phyloP scores from a whole-genome alignment of 2,797 vertebrate species.

The Carapus acus region DNA sequence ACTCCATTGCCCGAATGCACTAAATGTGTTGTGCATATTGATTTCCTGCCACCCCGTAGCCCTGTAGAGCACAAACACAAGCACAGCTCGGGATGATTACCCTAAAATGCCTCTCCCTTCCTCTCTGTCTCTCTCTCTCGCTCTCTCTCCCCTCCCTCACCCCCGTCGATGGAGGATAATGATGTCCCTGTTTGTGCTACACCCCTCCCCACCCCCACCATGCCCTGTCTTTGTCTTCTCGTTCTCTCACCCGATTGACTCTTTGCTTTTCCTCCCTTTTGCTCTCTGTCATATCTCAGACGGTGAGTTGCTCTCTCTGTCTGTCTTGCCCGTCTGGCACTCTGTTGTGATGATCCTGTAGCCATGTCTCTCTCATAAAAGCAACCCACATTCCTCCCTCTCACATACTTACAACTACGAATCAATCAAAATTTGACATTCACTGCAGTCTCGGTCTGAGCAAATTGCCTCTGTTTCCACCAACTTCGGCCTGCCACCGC shows the following conservation, averaged over 20 bases:
- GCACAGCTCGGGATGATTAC: constrained; percentile 62
- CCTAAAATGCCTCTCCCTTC: constrained; percentile 63
- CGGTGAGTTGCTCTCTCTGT: constrained; percentile 67
- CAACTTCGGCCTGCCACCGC: constrained; percentile 8
- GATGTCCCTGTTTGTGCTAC: constrained; percentile 24
- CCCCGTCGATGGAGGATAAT: constrained; percentile 8
- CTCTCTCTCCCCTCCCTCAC: constrained; percentile 1
- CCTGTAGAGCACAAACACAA: constrained; percentile 50
- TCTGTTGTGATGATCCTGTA: constrained; percentile 53
- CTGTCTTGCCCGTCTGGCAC: constrained; percentile 40
- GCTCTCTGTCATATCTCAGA: constrained; percentile 68
- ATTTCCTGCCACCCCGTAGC: constrained; percentile 46
- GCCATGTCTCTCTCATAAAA: constrained; percentile 60
- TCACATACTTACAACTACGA: constrained; percentile 20
- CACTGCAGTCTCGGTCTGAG: background rate
- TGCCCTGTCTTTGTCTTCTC: constrained; percentile 45
- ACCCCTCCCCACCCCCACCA: constrained; percentile 24
- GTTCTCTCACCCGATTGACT: constrained; percentile 57
- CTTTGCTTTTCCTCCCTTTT: constrained; percentile 65
- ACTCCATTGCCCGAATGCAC: constrained; percentile 42
- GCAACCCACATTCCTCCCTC: constrained; percentile 29
- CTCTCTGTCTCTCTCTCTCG: background rate
- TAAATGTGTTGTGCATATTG: constrained; percentile 53
- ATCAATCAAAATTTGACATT: constrained; percentile 27
- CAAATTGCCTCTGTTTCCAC: constrained; percentile 1